phyloP scores from a whole-genome alignment of 2,113 vertebrate species.

The Rhizomys pruinosus region DNA sequence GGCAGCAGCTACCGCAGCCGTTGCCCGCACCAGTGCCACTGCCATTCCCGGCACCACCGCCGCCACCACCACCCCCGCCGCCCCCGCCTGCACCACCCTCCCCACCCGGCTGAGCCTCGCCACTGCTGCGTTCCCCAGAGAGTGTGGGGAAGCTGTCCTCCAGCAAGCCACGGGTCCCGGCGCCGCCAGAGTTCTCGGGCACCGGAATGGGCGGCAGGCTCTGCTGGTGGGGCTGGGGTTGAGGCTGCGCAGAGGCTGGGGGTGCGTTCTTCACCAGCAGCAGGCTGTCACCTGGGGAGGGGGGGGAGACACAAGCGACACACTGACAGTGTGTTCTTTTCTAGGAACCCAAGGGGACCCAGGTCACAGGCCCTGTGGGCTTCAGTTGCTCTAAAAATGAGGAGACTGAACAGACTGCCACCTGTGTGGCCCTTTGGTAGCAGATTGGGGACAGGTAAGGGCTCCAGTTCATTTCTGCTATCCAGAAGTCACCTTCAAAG shows the following conservation, averaged over 20 bases:
- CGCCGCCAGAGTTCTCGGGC: constrained; percentile 35
- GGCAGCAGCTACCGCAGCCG: constrained; percentile 14
- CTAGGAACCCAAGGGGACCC: background rate
- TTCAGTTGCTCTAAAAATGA: background rate
- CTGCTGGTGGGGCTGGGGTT: constrained; percentile 43
- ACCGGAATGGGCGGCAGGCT: constrained; percentile 69
- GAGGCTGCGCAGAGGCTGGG: background rate
- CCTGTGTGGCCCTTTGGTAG: too few species aligned
- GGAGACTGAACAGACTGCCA: too few species aligned
- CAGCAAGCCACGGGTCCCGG: background rate
- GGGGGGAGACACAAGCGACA: constrained; percentile 26
- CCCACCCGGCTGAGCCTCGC: background rate
- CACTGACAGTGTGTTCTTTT: accelerated
- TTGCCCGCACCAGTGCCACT: background rate
- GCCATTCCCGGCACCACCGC: background rate
- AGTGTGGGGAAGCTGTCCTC: constrained; percentile 79
- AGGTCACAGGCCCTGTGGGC: background rate
- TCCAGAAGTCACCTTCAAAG: background rate
- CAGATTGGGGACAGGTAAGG: background rate
- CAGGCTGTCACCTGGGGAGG: constrained; percentile 63
- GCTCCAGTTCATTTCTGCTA: background rate
- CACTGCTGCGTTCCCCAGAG: constrained; percentile 15
- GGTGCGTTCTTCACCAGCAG: constrained; percentile 63
- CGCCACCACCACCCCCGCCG: background rate
- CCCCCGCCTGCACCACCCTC: constrained; percentile 49